phyloP scores from a whole-genome alignment of 2,797 vertebrate genomes.

The Prionace glauca region DNA sequence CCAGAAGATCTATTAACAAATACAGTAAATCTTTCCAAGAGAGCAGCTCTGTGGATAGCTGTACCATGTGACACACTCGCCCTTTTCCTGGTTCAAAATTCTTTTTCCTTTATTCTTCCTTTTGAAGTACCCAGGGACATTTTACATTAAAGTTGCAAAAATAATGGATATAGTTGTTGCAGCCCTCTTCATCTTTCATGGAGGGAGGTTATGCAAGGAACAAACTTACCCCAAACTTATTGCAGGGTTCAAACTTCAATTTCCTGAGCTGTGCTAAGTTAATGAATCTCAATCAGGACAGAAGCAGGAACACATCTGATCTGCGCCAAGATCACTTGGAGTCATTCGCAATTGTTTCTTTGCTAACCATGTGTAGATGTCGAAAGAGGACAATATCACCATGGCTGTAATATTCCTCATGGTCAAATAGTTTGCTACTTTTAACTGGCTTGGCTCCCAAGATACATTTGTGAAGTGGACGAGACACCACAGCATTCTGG shows the following conservation, averaged over 20 bases:
- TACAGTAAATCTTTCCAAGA: neutral
- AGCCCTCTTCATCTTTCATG: neutral
- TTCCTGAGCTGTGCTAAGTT: neutral
- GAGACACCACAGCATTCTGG: neutral
- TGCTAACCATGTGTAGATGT: neutral
- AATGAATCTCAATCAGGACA: neutral
- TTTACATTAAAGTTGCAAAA: no score
- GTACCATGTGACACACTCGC: neutral
- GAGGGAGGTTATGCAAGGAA: neutral
- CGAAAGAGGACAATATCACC: neutral
- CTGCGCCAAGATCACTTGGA: neutral
- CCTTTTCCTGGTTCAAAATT: neutral
- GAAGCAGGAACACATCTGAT: neutral
- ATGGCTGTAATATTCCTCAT: neutral
- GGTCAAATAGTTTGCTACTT: neutral
- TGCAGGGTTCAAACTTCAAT: neutral
- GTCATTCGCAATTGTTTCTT: neutral
- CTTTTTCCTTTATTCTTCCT: neutral
- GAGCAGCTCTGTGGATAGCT: neutral
- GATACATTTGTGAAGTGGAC: neutral
- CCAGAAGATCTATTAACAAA: neutral
- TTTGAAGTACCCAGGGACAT: neutral
- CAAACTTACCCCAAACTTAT: neutral
- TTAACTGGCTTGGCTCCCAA: neutral
- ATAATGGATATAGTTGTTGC: neutral